Evolutionary conservation across 2,797 vertebrate species (phyloP).

Genomic region (Carcharodon carcharias): DNA sequence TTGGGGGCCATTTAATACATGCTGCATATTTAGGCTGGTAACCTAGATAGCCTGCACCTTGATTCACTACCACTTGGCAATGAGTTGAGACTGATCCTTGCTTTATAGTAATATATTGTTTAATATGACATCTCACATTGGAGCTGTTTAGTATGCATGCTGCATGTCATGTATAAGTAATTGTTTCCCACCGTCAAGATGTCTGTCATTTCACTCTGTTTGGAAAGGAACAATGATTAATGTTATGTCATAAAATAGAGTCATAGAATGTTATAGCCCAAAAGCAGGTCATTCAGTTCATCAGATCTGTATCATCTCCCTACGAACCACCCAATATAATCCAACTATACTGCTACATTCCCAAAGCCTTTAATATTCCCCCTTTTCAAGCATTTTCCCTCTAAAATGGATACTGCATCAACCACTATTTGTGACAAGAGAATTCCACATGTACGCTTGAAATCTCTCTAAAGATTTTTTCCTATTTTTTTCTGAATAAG

Average conservation of each 20-base stretch:
- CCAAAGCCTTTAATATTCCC: background rate
- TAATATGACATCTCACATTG: background rate
- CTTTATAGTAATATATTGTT: background rate
- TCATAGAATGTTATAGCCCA: background rate
- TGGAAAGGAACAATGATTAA: background rate
- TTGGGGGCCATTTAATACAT: conserved; percentile 5
- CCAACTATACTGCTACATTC: background rate
- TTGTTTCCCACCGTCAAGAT: background rate
- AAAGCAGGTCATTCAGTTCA: background rate
- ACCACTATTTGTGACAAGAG: background rate
- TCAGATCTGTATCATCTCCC: background rate
- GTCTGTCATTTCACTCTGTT: background rate
- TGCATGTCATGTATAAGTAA: background rate
- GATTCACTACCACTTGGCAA: background rate
- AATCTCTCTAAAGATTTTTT: background rate
- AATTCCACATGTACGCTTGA: background rate
- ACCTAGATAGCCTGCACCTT: background rate
- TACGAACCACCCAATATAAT: background rate
- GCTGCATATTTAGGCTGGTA: background rate
- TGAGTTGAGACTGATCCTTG: background rate
- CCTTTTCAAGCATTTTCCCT: background rate
- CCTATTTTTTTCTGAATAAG: background rate
- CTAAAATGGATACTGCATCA: background rate
- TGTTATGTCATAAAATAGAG: background rate
- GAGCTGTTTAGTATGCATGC: background rate